Percentiles rank a stretch among this genome's conserved stretches.
These are phyloP conservation scores for Epirrita christyi DNA, from an alignment of 2,888 invertebrate species.

Conservation along the genomic window DNA sequence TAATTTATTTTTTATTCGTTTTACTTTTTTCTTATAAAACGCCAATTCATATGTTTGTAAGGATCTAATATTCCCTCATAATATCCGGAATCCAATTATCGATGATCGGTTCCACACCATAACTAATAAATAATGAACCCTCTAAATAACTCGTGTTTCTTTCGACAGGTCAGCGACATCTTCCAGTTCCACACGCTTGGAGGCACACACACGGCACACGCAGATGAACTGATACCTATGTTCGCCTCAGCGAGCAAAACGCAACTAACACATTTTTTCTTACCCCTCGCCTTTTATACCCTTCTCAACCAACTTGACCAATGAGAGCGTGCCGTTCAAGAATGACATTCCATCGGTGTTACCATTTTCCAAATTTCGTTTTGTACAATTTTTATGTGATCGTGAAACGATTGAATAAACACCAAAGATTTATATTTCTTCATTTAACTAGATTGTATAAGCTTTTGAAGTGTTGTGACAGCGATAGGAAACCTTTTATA, in stretches of 20 bases:
- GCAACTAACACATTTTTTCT: constrained; percentile 40
- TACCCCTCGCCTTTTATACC: constrained; percentile 56
- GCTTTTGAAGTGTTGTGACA: constrained; percentile 59
- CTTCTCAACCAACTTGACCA: constrained; percentile 47
- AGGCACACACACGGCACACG: constrained; percentile 79
- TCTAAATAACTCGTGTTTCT: background rate
- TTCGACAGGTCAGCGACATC: constrained; percentile 87
- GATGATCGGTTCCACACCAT: too few relatives aligned
- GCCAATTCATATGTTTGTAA: too few relatives aligned
- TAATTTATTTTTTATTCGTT: too few relatives aligned
- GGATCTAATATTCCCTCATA: too few relatives aligned
- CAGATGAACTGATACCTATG: constrained; percentile 73
- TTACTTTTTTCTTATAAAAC: too few relatives aligned
- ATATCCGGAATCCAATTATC: too few relatives aligned
- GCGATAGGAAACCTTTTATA: constrained; percentile 33
- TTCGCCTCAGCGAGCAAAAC: constrained; percentile 56
- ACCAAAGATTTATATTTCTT: constrained; percentile 51
- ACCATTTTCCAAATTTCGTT: constrained; percentile 37
- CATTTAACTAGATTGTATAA: constrained; percentile 42
- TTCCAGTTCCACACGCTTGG: constrained; percentile 90
- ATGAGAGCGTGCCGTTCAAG: constrained; percentile 41
- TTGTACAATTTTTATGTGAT: constrained; percentile 46
- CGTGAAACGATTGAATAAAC: constrained; percentile 59
- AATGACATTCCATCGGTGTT: constrained; percentile 31
- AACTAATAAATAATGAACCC: too few relatives aligned